Base-by-base conservation (phyloP, 2,888 invertebrate species). In the Microplitis deprimator region DNA sequence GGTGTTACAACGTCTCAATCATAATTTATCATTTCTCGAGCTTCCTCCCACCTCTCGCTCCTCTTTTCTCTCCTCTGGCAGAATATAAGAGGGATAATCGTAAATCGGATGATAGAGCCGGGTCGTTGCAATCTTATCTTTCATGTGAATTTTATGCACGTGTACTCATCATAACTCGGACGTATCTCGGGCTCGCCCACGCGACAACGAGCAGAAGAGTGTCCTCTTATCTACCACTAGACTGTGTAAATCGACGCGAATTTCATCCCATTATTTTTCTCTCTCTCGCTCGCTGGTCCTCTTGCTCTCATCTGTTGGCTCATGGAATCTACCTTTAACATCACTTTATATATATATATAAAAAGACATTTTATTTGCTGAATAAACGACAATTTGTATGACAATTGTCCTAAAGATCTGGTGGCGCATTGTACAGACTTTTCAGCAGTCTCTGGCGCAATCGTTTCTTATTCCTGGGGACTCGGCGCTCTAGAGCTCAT, bases 331-430 rank as follows among this genome's bases (percentile, higher is more conserved):
- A 4, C 29, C 29, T 29, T 29, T 29, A 29, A 29, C 29, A 29
- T 29, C 29, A 4, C 29, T 29, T 29, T 29, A 29, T 29, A 29
- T 29, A 29, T 29, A 29, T 29, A 29, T 29, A 29, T 3, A 29
- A 29, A 29, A 4, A 29, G 29, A 29, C 41, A 29, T 40, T 40
- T 40, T 60, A 69, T 75, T 62, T 59, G 79, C 77, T 83, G 86
- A 85, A 84, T 84, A 84, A 86, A 84, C 85, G 83, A 84, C 87
- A 87, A 87, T 87, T 87, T 87, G 87, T 87, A 87, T 84, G 85
- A 87, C 86, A 84, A 87, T 86, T 85, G 81, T 79, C 73, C 67
- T 29, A 29, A 29, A 29, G 29, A 29, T 29, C 29, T 29, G 29
- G 29, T 79, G 84, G 71, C 40, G 71, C 81, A 85, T 85, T 85